Conservation (phyloP, 2,113 vertebrate genomes). For the Todiramphus chloris region DNA sequence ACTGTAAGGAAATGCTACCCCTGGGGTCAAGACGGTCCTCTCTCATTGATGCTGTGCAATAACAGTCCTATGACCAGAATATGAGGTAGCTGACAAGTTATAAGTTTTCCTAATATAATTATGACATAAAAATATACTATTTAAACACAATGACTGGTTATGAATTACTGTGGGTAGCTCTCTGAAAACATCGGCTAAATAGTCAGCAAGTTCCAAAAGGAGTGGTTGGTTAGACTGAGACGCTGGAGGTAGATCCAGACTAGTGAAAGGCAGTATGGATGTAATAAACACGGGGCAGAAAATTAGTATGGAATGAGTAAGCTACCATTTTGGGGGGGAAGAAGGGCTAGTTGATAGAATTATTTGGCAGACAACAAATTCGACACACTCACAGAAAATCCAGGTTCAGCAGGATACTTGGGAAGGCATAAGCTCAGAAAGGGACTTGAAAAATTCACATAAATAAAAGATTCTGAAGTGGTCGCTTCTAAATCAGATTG, state of each 20-base stretch:
- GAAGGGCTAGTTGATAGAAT: neutral
- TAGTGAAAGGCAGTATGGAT: neutral
- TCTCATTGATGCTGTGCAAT: neutral
- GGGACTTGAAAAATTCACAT: neutral
- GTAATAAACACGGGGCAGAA: neutral
- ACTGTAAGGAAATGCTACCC: neutral
- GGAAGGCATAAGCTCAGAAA: neutral
- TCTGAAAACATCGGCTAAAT: neutral
- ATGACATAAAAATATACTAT: neutral
- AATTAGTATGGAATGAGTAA: neutral
- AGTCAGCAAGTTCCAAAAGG: neutral
- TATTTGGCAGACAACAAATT: neutral
- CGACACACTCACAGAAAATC: neutral
- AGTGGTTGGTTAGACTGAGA: neutral
- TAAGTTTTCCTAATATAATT: neutral
- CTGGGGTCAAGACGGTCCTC: accelerated
- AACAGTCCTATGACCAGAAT: too few species aligned
- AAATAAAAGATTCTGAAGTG: neutral
- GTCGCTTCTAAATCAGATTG: neutral
- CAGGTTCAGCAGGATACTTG: neutral
- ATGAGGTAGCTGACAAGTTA: neutral
- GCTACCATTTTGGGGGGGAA: neutral
- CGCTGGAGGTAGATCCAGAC: neutral
- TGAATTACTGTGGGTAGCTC: neutral
- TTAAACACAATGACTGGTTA: neutral